Base-by-base conservation (phyloP, 2,113 vertebrate species). In the Salvelinus namaycush region DNA sequence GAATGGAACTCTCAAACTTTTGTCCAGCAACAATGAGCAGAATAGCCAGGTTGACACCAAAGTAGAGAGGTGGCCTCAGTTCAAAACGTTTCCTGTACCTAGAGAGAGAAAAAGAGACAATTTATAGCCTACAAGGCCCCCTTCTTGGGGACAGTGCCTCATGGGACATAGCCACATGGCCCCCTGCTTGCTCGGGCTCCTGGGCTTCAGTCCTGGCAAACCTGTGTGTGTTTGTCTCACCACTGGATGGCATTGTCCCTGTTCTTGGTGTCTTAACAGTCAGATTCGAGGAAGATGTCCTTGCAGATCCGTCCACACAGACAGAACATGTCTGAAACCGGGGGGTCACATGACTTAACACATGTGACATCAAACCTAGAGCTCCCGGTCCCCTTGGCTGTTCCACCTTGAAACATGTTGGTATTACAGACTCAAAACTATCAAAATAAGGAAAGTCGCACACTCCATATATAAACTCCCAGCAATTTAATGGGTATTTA, bases 21-120 rank as follows among this genome's bases (percentile, higher is more conserved):
- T 97, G 96, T 4, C 97, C 97, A 22, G 96, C 87, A 59, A 96
- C 95, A 66, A 97, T 95, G 65, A 99, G 94, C 78, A 99, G 92
- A 79, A 99, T 92, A 0, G 96, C 95, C 73, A 99, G 94, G 80
- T 98, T 97, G 88, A 97, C 96, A 70, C 97, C 97, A 0, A 96
- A 97, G 89, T 98, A 98, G 0, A 99, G 92, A 9, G 96, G 96
- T n/a, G 97, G 94, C 87, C 99, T 96, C 65, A 99, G 94, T 70
- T 96, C 96, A 86, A 98, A 99, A 0, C 97, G 97, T 91, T 96
- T 98, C 66, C 94, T 95, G 89, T 98, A 99, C 97, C 97, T 99
- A 49, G 20, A 65, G 13, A 70, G 65, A 65, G 12, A 67, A 9
- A 74, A 20, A 69, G 26, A 3, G 31, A 34, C 31, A 34, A 34